Evolutionary conservation across 2,888 invertebrate species (phyloP).

Genomic region (Orchesella flavescens): DNA sequence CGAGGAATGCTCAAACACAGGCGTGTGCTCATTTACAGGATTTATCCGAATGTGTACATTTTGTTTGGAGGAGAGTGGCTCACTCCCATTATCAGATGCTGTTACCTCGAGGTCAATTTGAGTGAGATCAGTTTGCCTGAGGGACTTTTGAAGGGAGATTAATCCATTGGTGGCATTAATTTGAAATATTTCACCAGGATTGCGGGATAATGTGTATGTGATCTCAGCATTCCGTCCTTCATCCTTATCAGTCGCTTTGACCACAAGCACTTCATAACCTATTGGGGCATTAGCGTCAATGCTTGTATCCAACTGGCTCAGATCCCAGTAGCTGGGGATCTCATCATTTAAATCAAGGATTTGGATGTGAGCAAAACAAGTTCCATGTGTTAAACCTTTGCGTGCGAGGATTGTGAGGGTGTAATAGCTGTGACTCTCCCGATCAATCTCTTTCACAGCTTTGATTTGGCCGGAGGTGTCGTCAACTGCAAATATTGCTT

Average conservation of each 20-base stretch:
- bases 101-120: constrained; percentile 84
- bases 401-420: constrained; percentile 87
- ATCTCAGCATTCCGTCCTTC: constrained; percentile 91
- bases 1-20: constrained; percentile 91
- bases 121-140: constrained; percentile 82
- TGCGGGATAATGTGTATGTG: constrained; percentile 86
- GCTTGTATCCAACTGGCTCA: constrained; percentile 84
- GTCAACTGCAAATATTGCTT: constrained; percentile 86
- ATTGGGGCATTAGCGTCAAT: constrained; percentile 93
- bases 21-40: constrained; percentile 96
- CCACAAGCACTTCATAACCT: constrained; percentile 92
- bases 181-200: constrained; percentile 86
- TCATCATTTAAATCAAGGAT: constrained; percentile 94
- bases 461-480: constrained; percentile 85
- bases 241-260: constrained; percentile 90
- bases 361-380: constrained; percentile 85
- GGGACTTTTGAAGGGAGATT: constrained; percentile 87
- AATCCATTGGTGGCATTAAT: constrained; percentile 91
- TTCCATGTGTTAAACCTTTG: constrained; percentile 83
- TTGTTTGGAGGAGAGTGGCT: constrained; percentile 83
- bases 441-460: constrained; percentile 86
- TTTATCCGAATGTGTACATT: constrained; percentile 83
- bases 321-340: constrained; percentile 85
- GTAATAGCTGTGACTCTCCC: constrained; percentile 86
- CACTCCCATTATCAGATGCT: constrained; percentile 88